These are phyloP conservation scores for Geococcyx californianus DNA, from an alignment of 2,113 vertebrate genomes.

Conservation along the genomic window DNA sequence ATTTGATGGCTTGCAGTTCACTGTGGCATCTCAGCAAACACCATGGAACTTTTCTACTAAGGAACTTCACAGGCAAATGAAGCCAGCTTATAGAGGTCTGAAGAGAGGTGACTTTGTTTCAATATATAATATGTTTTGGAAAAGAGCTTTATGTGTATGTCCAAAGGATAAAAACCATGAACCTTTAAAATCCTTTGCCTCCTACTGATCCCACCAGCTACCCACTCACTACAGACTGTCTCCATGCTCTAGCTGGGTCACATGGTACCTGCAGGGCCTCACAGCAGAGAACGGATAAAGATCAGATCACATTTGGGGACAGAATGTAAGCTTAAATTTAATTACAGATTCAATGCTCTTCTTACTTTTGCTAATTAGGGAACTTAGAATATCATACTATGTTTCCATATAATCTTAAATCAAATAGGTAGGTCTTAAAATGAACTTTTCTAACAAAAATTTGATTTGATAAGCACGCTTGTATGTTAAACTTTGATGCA, in stretches of 20 bases:
- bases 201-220: neutral
- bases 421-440: neutral
- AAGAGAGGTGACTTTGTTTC: neutral
- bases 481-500: neutral
- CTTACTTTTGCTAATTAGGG: neutral
- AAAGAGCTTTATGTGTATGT: neutral
- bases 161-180: neutral
- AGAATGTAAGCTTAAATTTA: neutral
- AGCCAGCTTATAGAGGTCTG: neutral
- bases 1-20: neutral
- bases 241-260: neutral
- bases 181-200: neutral
- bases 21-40: neutral
- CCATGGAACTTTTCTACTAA: neutral
- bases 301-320: neutral
- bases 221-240: neutral
- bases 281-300: neutral
- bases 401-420: neutral
- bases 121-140: neutral
- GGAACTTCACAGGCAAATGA: neutral
- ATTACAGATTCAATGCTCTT: neutral
- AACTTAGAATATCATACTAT: neutral
- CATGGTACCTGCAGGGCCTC: neutral
- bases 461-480: neutral
- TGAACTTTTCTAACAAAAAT: neutral